Evolutionary conservation across 2,797 vertebrate species (phyloP).

Genomic region (Triplophysa yarkandensis): DNA sequence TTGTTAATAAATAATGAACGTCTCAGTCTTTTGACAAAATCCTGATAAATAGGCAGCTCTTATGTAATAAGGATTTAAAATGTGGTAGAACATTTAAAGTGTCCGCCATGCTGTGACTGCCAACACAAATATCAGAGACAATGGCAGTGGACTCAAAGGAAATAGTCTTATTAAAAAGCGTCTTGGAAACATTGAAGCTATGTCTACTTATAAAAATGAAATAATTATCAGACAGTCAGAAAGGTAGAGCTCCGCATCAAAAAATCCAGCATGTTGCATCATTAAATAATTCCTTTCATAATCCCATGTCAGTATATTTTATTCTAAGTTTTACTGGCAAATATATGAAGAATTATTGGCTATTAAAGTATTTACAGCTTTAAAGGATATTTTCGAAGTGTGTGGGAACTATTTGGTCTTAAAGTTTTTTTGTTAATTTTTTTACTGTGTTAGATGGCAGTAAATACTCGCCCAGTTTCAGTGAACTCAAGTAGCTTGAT

Average conservation of each 20-base stretch:
- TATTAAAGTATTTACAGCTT: neutral
- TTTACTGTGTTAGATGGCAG: neutral
- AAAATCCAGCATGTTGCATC: neutral
- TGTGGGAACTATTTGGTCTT: neutral
- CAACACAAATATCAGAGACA: constrained; percentile 49
- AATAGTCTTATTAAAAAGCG: constrained; percentile 36
- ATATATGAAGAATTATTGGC: neutral
- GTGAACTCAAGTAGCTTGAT: neutral
- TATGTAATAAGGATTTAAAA: constrained; percentile 29
- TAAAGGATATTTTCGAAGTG: neutral
- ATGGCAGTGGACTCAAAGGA: constrained; percentile 20
- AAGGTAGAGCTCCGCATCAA: neutral
- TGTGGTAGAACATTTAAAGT: constrained; percentile 3
- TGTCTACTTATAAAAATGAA: neutral
- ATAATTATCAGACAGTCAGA: too few relatives aligned
- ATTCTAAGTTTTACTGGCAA: neutral
- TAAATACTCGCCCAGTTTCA: neutral
- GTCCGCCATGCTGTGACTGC: constrained; percentile 20
- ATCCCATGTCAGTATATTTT: neutral
- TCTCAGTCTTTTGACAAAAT: constrained; percentile 40
- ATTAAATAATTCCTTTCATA: neutral
- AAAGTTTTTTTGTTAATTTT: neutral
- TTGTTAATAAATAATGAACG: constrained; percentile 48
- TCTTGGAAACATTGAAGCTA: constrained; percentile 20
- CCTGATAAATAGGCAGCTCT: constrained; percentile 6